Base-by-base conservation (phyloP, 2,888 invertebrate species). In the Drosophila kuntzei region DNA sequence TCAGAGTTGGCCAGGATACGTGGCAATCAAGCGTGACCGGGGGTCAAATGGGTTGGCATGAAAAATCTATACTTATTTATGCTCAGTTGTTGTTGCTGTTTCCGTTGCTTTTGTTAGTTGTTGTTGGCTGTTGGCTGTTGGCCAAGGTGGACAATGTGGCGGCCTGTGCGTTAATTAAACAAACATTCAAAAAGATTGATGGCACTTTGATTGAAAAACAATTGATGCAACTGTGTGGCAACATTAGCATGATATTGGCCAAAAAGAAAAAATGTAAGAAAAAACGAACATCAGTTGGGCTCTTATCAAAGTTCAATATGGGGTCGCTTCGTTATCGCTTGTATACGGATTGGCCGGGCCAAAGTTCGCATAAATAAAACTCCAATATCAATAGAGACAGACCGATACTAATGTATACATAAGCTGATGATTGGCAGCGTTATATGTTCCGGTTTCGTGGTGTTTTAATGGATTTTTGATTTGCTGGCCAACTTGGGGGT, bases 191-290 rank as follows among this genome's bases (percentile, higher is more conserved):
- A 60, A 91, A 91, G 91, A 91, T 91, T 90, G 91, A 91, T 91
- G 87, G 84, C 90, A 76, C 81, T 74, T 87, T 91, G 90, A 91
- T 91, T 91, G 91, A 86, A 91, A 91, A 91, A 91, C 91, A 91
- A 91, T 91, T 91, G 90, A 85, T 90, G 90, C 84, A 90, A 89
- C 88, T 85, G 82, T 77, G 76, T 67, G 75, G 71, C 84, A 72
- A 77, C 77, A 87, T 87, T 88, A 87, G 87, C 89, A 87, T 87
- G 80, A 88, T 87, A 88, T 87, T 87, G 85, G 82, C 74, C 65
- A 54, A 74, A 65, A 67, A 58, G 41, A 58, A 32, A 22, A 59
- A 37, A 49, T 55, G 20, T n/a, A 49, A 12, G 12, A 55, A 29
- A 50, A 50, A 27, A 44, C 20, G 22, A 18, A 54, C 20, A 50